phyloP scores from a whole-genome alignment of 2,888 invertebrate species.

The Drosophila fungiperda region DNA sequence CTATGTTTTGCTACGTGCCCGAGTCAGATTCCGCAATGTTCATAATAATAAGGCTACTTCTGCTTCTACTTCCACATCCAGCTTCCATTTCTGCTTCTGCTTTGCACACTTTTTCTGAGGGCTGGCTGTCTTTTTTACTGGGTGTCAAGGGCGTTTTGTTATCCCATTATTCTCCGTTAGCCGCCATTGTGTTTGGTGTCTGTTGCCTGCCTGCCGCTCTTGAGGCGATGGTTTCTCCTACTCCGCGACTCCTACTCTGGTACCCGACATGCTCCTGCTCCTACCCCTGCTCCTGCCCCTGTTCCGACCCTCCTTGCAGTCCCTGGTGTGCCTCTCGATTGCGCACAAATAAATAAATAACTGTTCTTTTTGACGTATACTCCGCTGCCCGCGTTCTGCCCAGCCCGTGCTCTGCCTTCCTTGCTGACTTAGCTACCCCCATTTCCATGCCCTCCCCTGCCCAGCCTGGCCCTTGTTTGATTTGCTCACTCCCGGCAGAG shows the following conservation, averaged over 20 bases:
- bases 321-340: constrained; percentile 62
- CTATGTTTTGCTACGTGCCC: constrained; percentile 73
- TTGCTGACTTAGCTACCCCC: constrained; percentile 44
- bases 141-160: constrained; percentile 85
- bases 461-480: constrained; percentile 46
- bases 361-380: constrained; percentile 81
- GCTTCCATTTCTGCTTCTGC: constrained; percentile 58
- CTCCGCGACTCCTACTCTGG: constrained; percentile 1
- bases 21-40: constrained; percentile 64
- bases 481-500: constrained; percentile 73
- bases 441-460: background rate
- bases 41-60: constrained; percentile 82
- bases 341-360: constrained; percentile 82
- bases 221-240: constrained; percentile 33
- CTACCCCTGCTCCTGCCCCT: background rate
- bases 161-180: constrained; percentile 82
- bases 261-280: background rate
- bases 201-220: constrained; percentile 18
- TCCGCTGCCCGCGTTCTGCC: constrained; percentile 42
- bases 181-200: constrained; percentile 63
- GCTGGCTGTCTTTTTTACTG: constrained; percentile 81
- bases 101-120: constrained; percentile 66
- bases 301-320: background rate
- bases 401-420: constrained; percentile 8
- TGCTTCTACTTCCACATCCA: constrained; percentile 14